Percentiles rank a stretch among this genome's conserved stretches.
Evolutionary conservation across 2,797 vertebrate genomes (phyloP).

Genomic region (Aulostomus chinensis): DNA sequence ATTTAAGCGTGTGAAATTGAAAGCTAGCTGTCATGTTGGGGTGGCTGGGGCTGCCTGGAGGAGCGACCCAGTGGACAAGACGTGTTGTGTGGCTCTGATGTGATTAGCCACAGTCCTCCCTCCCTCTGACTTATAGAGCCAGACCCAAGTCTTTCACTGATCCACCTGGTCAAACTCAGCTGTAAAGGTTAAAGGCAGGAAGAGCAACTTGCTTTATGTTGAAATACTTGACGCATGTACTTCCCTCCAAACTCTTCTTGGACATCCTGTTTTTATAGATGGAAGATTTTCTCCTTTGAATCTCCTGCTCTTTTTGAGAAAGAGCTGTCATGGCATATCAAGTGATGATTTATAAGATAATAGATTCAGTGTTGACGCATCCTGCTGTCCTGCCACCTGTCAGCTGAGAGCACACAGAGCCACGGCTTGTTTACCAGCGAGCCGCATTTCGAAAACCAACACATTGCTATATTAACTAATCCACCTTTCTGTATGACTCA

Average conservation of each 20-base stretch:
- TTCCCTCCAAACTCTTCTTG: background rate
- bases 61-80: background rate
- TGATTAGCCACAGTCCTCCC: conserved; percentile 14
- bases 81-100: conserved; percentile 12
- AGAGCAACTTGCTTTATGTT: too few species aligned
- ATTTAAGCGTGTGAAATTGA: conserved; percentile 11
- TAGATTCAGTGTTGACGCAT: conserved; percentile 70
- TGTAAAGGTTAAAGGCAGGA: too few species aligned
- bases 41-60: conserved; percentile 5
- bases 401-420: conserved; percentile 48
- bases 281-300: conserved; percentile 10
- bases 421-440: conserved; percentile 53
- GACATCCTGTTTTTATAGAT: conserved; percentile 14
- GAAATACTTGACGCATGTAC: too few species aligned
- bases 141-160: background rate
- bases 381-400: conserved; percentile 80
- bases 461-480: conserved; percentile 52
- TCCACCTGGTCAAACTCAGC: background rate
- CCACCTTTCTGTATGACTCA: conserved; percentile 16
- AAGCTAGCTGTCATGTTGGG: background rate
- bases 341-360: conserved; percentile 73
- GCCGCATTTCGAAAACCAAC: conserved; percentile 45
- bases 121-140: conserved; percentile 3
- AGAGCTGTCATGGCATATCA: conserved; percentile 67
- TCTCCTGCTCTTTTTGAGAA: conserved; percentile 35